Evolutionary conservation across 2,888 invertebrate genomes (phyloP), one percentile per base, ranked within the genome.

Genomic region (Hyposoter dolosus): DNA sequence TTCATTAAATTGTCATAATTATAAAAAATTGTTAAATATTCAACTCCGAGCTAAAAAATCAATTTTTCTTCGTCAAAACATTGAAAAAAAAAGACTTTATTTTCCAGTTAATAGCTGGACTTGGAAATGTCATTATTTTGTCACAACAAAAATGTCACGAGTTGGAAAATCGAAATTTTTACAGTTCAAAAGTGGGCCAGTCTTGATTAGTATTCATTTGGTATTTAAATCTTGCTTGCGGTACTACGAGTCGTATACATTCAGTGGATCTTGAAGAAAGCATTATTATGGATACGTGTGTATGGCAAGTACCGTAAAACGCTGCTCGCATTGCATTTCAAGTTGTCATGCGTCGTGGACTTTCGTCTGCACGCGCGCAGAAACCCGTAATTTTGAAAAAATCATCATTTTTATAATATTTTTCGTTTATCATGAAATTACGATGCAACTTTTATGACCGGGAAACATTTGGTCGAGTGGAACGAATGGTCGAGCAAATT

Each of bases 271-370:
- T 53, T 45, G 35, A 65, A 53, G 50, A 63, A 53, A 74, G 65
- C 56, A 56, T 68, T 40, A 47, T 82, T 84, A 63, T 47, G 23
- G 50, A 65, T 72, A 68, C 40, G 56, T 56, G 66, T 82, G 77
- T 78, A 35, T 72, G 72, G 15, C 82, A 53, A 84, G 75, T 76
- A 71, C 63, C 75, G 80, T 84, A 75, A 45, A 84, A 87, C 84
- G 85, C 81, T 83, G 83, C 82, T 87, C 79, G 82, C 76, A 85
- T 86, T 81, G 85, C 87, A 88, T 89, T 88, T 85, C 79, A 68
- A 78, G 43, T 80, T 78, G 87, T 84, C 83, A 89, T 86, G 88
- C 88, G 87, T 89, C 86, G 89, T 83, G 76, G 85, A 81, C 82
- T 81, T 76, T 87, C 84, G 76, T 76, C 82, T 45, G 65, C 80